Conservation (phyloP, 2,888 invertebrate species). For the Laothoe populi region DNA sequence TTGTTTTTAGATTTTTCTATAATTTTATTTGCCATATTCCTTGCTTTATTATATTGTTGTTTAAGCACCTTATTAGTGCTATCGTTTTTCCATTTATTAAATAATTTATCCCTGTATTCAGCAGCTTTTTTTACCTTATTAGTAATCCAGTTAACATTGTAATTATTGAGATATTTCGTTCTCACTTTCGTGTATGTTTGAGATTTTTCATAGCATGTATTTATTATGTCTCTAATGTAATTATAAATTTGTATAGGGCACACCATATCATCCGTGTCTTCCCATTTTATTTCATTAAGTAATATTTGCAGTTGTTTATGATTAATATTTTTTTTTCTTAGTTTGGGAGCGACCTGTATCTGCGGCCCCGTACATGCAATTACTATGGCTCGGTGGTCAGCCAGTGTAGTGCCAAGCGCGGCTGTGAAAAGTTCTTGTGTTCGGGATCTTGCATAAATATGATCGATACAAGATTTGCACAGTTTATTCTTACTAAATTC, state of each 20-base stretch:
- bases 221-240: background rate
- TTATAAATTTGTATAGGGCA: background rate
- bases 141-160: background rate
- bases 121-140: constrained; percentile 5
- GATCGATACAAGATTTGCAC: background rate
- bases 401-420: too few relatives aligned
- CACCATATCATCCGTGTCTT: background rate
- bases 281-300: background rate
- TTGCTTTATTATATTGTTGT: background rate
- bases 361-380: background rate
- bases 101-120: background rate
- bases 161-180: background rate
- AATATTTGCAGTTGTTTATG: background rate
- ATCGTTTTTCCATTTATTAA: background rate
- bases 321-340: background rate
- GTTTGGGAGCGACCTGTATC: background rate
- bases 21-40: background rate
- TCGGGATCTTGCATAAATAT: too few relatives aligned
- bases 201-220: background rate
- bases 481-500: background rate
- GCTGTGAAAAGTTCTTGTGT: too few relatives aligned
- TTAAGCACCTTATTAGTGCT: background rate
- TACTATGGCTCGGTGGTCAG: background rate
- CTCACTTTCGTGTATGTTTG: background rate
- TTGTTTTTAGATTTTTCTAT: background rate